Evolutionary conservation across 2,888 invertebrate species (phyloP).

Genomic region (Scrobipalpa atriplicella): DNA sequence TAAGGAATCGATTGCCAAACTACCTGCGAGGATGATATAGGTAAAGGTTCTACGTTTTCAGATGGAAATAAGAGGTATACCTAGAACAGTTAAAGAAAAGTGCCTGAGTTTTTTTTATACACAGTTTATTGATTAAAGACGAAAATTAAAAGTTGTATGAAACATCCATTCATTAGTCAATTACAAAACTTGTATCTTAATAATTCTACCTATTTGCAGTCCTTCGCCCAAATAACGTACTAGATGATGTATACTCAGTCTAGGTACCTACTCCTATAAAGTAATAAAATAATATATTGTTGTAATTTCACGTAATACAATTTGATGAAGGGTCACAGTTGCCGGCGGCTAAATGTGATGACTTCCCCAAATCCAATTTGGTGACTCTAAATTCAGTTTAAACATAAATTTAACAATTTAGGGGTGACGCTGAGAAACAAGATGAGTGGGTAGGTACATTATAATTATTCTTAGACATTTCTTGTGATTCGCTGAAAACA

Average conservation of each 20-base stretch:
- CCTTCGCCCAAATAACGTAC: too few relatives aligned
- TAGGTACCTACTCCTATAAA: not conserved
- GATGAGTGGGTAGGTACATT: not conserved
- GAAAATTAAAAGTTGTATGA: too few relatives aligned
- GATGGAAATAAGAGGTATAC: not conserved
- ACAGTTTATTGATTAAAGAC: too few relatives aligned
- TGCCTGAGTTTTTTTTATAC: too few relatives aligned
- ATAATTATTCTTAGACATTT: too few relatives aligned
- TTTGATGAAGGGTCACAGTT: slow-evolving; percentile 28
- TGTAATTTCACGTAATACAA: not conserved
- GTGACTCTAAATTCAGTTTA: slow-evolving; percentile 42
- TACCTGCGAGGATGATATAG: slow-evolving; percentile 12
- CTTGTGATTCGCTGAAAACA: too few relatives aligned
- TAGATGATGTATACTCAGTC: not conserved
- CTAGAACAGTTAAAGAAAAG: not conserved
- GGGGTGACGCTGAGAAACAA: not conserved
- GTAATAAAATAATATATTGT: slow-evolving; percentile 3
- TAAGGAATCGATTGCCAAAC: not conserved
- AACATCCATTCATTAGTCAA: too few relatives aligned
- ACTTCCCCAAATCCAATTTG: slow-evolving; percentile 47
- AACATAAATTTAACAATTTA: slow-evolving; percentile 31
- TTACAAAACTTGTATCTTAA: too few relatives aligned
- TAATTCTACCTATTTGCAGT: too few relatives aligned
- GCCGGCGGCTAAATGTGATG: slow-evolving; percentile 49
- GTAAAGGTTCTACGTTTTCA: slow-evolving; percentile 26